A percentile compares a stretch with the other conserved stretches of the same genome.
These are phyloP conservation scores for Rhinichthys klamathensis DNA, from an alignment of 2,113 vertebrate genomes.

Conservation along the genomic window DNA sequence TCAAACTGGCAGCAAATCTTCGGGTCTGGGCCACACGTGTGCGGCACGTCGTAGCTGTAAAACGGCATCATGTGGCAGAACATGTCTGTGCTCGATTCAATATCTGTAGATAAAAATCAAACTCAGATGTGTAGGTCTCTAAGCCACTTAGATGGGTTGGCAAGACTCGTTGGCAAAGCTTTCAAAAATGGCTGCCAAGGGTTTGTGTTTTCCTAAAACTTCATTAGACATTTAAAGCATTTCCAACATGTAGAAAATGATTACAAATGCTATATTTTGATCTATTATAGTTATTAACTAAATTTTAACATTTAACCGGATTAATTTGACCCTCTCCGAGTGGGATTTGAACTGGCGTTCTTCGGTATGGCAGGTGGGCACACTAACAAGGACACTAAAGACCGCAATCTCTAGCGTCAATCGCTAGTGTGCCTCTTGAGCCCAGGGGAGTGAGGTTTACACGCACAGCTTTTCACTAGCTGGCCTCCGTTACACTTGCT, in stretches of 20 bases:
- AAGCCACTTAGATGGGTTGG: background rate
- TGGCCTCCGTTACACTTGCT: background rate
- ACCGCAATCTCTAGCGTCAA: too few relatives aligned
- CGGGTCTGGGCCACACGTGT: slow-evolving; percentile 95
- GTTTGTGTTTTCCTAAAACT: background rate
- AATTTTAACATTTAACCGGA: background rate
- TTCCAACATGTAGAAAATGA: background rate
- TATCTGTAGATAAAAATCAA: slow-evolving; percentile 77
- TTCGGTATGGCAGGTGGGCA: too few relatives aligned
- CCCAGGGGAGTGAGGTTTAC: too few relatives aligned
- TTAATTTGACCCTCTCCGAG: too few relatives aligned
- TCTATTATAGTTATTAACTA: background rate
- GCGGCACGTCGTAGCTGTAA: slow-evolving; percentile 96
- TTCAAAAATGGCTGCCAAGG: background rate
- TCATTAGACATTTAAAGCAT: slow-evolving; percentile 21
- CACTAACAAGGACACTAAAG: too few relatives aligned
- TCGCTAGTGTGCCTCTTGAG: too few relatives aligned
- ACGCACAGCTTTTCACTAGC: too few relatives aligned
- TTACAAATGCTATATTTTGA: background rate
- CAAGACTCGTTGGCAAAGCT: background rate
- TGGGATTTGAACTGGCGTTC: too few relatives aligned
- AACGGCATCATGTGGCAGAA: slow-evolving; percentile 99
- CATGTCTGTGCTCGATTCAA: slow-evolving; percentile 85
- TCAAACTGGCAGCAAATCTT: slow-evolving; percentile 99
- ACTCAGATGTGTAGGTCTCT: too few relatives aligned